phyloP scores from a whole-genome alignment of 2,888 invertebrate genomes.

The Drosophila quasianomalipes region DNA sequence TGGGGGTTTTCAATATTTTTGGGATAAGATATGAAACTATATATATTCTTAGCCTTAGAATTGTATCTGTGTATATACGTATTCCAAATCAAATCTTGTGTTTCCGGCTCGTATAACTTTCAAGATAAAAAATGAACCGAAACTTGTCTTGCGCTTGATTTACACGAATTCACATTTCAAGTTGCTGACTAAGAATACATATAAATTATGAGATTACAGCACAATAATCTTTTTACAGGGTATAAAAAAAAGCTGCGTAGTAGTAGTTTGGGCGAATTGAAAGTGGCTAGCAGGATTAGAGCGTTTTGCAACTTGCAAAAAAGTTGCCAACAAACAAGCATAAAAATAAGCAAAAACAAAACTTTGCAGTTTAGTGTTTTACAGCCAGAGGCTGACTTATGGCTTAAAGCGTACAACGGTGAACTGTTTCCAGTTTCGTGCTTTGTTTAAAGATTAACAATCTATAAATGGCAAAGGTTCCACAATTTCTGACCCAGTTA shows the following conservation, averaged over 20 bases:
- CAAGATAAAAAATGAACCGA: neutral
- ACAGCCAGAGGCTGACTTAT: constrained; percentile 36
- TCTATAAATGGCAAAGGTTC: constrained; percentile 57
- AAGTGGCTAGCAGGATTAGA: constrained; percentile 31
- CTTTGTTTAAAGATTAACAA: constrained; percentile 59
- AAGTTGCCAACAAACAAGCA: constrained; percentile 7
- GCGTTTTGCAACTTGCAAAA: constrained; percentile 22
- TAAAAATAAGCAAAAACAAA: constrained; percentile 9
- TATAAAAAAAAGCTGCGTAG: constrained; percentile 3
- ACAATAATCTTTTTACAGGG: neutral
- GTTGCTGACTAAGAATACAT: neutral
- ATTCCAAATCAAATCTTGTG: neutral
- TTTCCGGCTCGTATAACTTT: neutral
- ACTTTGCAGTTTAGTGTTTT: constrained; percentile 29
- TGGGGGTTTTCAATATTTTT: neutral
- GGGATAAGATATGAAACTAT: neutral
- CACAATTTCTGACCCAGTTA: constrained; percentile 52
- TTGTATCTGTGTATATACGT: neutral
- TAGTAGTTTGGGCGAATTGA: neutral
- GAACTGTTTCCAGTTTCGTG: constrained; percentile 45
- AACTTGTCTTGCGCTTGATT: neutral
- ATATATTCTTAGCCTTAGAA: neutral
- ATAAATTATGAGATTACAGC: neutral
- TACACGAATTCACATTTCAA: neutral
- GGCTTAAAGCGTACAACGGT: constrained; percentile 33